Conservation (phyloP, 92 coral and sea anemone genomes). For the Scolanthus callimorphus region DNA sequence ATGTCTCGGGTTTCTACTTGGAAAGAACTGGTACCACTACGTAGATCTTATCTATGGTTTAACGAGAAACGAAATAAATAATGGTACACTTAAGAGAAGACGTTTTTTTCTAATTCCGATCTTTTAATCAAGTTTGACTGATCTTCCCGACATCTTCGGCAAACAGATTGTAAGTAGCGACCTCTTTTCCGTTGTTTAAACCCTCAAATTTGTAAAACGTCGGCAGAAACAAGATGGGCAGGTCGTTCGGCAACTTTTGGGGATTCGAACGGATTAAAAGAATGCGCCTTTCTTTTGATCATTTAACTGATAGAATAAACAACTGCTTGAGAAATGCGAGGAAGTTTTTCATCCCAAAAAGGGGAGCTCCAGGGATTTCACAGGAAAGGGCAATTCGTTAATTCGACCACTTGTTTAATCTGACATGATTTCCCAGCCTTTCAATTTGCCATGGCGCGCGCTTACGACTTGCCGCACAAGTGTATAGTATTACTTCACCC, state of each 20-base stretch:
- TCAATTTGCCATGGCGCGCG: not conserved
- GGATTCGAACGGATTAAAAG: not conserved
- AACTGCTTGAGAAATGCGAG: not conserved
- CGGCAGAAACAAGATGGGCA: constrained; percentile 4
- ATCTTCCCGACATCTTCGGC: not conserved
- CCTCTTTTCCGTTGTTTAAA: not conserved
- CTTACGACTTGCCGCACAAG: not conserved
- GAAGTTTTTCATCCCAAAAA: constrained; percentile 2
- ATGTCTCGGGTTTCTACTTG: not conserved
- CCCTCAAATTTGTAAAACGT: not conserved
- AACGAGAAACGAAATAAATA: not conserved
- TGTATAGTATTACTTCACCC: not conserved
- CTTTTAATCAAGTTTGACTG: not conserved
- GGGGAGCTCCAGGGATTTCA: not conserved
- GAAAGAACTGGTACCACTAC: not conserved
- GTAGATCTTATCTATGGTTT: constrained; percentile 1
- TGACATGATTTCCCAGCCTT: not conserved
- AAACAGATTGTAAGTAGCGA: not conserved
- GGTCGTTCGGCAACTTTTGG: constrained; percentile 2
- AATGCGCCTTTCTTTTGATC: constrained; percentile 23
- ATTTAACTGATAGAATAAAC: constrained; percentile 28
- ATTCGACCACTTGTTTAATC: not conserved
- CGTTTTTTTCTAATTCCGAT: too few relatives aligned
- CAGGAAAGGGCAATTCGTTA: not conserved
- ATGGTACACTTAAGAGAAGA: not conserved